Conservation (phyloP, 2,113 vertebrate genomes). For the Stictonetta naevosa region DNA sequence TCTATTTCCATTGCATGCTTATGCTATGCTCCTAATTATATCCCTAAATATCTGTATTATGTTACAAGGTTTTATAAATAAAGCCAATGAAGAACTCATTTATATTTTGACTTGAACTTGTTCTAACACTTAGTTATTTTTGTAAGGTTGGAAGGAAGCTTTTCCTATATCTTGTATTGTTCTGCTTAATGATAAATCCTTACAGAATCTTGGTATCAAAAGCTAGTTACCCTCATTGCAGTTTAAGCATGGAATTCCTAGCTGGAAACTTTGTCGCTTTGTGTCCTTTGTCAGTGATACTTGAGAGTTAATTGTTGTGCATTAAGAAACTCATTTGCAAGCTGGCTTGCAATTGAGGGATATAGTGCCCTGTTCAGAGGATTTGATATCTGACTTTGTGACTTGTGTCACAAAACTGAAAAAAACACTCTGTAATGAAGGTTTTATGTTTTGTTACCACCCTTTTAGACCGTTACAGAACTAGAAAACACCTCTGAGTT, state of each 20-base stretch:
- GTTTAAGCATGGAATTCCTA: not conserved
- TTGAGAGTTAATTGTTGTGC: not conserved
- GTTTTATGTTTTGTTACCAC: not conserved
- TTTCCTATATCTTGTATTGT: not conserved
- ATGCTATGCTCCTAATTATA: not conserved
- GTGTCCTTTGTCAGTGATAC: not conserved
- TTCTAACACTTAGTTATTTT: not conserved
- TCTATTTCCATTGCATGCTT: not conserved
- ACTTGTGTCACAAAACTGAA: not conserved
- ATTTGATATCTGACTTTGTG: too few species aligned
- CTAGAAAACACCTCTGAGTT: not conserved
- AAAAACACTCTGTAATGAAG: not conserved
- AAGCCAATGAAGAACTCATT: not conserved
- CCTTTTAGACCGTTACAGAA: not conserved
- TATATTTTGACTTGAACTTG: not conserved
- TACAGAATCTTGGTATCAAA: not conserved
- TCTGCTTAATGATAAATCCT: not conserved
- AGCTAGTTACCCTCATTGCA: not conserved
- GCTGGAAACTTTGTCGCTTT: not conserved
- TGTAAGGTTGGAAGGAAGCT: not conserved
- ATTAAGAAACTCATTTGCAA: not conserved
- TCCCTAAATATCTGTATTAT: not conserved
- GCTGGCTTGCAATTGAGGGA: not conserved
- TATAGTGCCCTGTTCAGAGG: not conserved
- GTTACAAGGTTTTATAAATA: not conserved